Base-by-base conservation (phyloP, 1,140 invertebrate species). In the Drosophila murphyi region DNA sequence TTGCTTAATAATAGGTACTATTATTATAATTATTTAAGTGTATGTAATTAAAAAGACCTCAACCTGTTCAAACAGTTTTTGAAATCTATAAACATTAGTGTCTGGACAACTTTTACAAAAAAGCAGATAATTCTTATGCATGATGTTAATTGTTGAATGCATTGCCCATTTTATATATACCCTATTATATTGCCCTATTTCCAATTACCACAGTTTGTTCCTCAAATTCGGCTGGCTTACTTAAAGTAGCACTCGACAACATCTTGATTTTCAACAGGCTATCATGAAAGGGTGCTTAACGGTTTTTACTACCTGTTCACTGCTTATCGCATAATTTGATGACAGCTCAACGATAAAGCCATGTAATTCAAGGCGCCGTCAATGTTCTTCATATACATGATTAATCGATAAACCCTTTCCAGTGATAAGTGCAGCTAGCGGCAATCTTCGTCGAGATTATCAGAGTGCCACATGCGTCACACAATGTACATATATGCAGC, bases 11-110 rank as follows among this genome's bases (percentile, higher is more conserved):
- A 35, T n/a, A 50, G 45, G 28, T 3, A 28, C 43, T 50, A 68
- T 39, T 50, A 51, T 32, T 10, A 59, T 68, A 60, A 73, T 72
- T 69, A 61, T 50, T 28, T 63, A n/a, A 61, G 47, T 60, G 34
- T 28, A 41, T 39, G 41, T 5, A 34, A 68, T 39, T 35, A 43
- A 37, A 37, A 51, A 37, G 48, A 37, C 32, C 6, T 4, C 10
- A 43, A 43, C 39, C 39, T 2, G 37, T 31, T 41, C 37, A 41
- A 7, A 10, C 7, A 41, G 20, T 5, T 29, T n/a, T 41, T 31
- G 8, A 31, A 50, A 50, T 31, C 10, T 31, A 10, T 4, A 31
- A 29, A 3, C 7, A 31, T 50, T 29, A 32, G 8, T 31, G 31
- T 3, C 8, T n/a, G 2, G 8, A 43, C 2, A 7, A 10, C 3